Conservation (phyloP, 2,113 vertebrate genomes). For the Campylomormyrus tamandua region DNA sequence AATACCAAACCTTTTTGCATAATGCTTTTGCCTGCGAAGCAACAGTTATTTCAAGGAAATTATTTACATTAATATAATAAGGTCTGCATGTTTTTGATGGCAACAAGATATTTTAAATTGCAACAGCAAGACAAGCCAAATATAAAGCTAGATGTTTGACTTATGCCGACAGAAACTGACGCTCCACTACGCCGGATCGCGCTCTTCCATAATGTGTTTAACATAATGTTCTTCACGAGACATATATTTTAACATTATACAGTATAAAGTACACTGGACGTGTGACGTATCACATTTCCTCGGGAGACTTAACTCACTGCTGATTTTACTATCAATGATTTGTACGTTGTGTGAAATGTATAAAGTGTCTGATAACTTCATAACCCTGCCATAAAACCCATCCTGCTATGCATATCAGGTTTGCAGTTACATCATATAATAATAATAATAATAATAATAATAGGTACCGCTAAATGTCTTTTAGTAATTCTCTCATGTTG, state of each 20-base stretch:
- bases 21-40: background rate
- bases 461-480: background rate
- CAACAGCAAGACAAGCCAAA: background rate
- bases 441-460: background rate
- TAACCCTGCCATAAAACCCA: background rate
- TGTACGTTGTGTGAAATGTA: background rate
- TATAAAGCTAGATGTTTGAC: background rate
- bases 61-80: background rate
- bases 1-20: constrained; percentile 1
- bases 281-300: background rate
- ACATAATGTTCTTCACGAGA: background rate
- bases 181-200: background rate
- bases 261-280: background rate
- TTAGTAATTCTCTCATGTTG: background rate
- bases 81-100: background rate
- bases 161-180: background rate
- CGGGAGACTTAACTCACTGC: background rate
- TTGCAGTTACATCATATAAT: background rate
- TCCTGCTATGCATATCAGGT: background rate
- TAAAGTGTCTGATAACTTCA: background rate
- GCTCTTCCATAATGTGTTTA: background rate
- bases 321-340: background rate
- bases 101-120: background rate
- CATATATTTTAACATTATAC: background rate
- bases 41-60: background rate